These are phyloP conservation scores for Himalopsyche anomala DNA, from an alignment of 2,888 invertebrate genomes.

Conservation along the genomic window DNA sequence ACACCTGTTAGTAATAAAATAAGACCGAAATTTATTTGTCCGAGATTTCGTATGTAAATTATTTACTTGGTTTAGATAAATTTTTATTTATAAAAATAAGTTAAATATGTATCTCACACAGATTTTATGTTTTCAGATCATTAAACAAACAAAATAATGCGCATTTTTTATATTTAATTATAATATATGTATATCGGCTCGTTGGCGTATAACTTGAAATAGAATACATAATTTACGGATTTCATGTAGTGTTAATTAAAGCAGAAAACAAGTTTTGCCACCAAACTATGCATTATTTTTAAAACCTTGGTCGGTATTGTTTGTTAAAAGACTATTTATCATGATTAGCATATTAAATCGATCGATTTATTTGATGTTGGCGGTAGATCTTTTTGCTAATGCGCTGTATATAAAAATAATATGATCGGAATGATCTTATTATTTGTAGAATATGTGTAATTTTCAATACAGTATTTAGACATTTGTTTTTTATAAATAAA, in stretches of 20 bases:
- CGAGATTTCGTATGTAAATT: background rate
- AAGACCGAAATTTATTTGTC: background rate
- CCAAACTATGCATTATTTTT: background rate
- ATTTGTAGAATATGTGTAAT: too few species aligned
- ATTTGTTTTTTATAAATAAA: too few species aligned
- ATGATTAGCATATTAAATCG: background rate
- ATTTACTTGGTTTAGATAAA: background rate
- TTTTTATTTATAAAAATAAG: background rate
- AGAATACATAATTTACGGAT: background rate
- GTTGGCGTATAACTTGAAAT: background rate
- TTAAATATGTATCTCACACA: slow-evolving; percentile 30
- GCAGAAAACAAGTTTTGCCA: background rate
- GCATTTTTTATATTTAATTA: slow-evolving; percentile 6
- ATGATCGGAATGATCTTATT: background rate
- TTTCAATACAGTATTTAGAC: too few species aligned
- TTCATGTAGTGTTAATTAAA: slow-evolving; percentile 8
- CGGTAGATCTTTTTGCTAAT: slow-evolving; percentile 12
- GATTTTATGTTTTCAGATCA: slow-evolving; percentile 20
- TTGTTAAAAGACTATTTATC: background rate
- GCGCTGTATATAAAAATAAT: background rate
- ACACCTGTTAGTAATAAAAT: background rate
- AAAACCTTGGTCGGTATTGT: slow-evolving; percentile 1
- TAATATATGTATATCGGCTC: background rate
- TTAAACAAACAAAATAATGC: background rate
- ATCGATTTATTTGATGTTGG: background rate